Evolutionary conservation across 2,113 vertebrate genomes (phyloP).

Genomic region (Caretta caretta): DNA sequence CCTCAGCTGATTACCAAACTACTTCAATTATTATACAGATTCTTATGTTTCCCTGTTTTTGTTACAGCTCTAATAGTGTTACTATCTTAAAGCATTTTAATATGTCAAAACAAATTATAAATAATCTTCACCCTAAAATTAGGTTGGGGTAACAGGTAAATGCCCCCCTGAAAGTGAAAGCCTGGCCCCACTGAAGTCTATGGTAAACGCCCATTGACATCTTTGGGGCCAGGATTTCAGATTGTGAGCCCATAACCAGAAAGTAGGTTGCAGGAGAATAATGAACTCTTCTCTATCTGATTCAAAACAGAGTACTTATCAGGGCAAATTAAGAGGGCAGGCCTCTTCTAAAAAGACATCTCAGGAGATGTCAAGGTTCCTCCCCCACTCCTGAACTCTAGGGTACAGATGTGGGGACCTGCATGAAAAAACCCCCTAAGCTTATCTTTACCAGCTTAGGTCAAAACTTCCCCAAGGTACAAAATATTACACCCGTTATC

Average conservation of each 20-base stretch:
- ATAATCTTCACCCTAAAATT: neutral
- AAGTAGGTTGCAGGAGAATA: neutral
- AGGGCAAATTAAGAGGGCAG: neutral
- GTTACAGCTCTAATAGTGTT: neutral
- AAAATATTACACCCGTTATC: no score
- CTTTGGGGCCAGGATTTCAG: neutral
- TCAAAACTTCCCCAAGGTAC: no score
- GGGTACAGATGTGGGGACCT: no score
- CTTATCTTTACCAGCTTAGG: no score
- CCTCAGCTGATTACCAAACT: neutral
- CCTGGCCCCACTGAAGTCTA: neutral
- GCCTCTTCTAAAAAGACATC: neutral
- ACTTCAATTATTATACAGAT: neutral
- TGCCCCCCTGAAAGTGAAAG: neutral
- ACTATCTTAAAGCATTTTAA: neutral
- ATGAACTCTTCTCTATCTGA: neutral
- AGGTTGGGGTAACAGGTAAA: neutral
- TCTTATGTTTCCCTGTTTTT: neutral
- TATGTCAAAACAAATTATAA: neutral
- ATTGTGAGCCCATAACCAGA: neutral
- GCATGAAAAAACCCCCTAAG: no score
- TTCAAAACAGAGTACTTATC: neutral
- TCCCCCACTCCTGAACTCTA: no score
- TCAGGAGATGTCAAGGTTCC: no score
- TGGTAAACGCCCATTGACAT: neutral